Evolutionary conservation across 1,140 invertebrate genomes (phyloP), one percentile per base, ranked within the genome.

Genomic region (Diabrotica undecimpunctata): DNA sequence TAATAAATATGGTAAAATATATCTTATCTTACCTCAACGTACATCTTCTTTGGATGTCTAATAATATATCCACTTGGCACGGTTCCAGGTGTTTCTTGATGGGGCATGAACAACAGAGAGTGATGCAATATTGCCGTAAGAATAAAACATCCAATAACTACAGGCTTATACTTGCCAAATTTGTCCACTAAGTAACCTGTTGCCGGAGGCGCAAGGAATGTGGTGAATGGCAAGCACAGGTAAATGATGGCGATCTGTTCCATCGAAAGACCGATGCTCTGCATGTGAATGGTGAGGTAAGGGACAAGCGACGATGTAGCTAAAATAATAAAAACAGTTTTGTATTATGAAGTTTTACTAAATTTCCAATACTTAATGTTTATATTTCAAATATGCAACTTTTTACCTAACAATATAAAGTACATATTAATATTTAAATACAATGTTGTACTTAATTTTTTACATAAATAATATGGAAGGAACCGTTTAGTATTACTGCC

Each of bases 271-370:
- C 92, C 92, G 75, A 94, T 88, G 76, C 89, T 89, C 79, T 91
- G 90, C 92, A 94, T 94, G 78, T 93, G 92, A 64, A 94, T 88
- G 0, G 91, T 91, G 66, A 94, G 79, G 77, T 92, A 94, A 0
- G 92, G 92, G 54, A 94, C 75, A 52, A 94, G 81, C 12, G 90
- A 91, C 56, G 89, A 88, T 52, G 88, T 90, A 35, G 90, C 91
- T 90, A 78, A 36, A 70, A 68, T 7, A 59, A 13, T 59, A 54
- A 37, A 25, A 11, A 38, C n/a, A 11, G 38, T 8, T 58, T 14
- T 11, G 3, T 58, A 39, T 5, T 13, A 58, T 38, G 37, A 11
- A 58, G 35, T 5, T 14, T 56, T 25, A 1, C 46, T 51, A 10
- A 51, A 51, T 51, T 2, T 51, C 46, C 5, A 51, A 10, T 2